Evolutionary conservation across 2,888 invertebrate genomes (phyloP).

Genomic region (Tricholauxania praeusta): DNA sequence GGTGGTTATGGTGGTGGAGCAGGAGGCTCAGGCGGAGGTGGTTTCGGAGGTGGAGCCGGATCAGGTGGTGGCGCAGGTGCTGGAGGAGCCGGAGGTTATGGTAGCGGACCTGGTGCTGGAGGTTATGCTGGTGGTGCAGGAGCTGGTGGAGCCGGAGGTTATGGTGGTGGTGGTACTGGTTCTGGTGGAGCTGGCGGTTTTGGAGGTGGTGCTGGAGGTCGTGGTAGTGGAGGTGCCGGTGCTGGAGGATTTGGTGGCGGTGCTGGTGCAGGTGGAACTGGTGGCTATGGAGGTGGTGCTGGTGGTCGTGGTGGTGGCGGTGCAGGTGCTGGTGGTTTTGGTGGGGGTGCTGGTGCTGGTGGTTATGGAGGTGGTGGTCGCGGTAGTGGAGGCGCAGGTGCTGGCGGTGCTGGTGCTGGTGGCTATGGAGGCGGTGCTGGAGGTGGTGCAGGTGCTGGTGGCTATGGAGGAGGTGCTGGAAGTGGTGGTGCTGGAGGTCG

Average conservation of each 20-base stretch:
- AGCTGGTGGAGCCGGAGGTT: constrained; percentile 45
- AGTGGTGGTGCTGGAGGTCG: constrained; percentile 35
- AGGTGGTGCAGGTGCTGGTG: too few species aligned
- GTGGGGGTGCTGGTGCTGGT: constrained; percentile 41
- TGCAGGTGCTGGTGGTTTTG: constrained; percentile 43
- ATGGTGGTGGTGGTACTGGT: constrained; percentile 42
- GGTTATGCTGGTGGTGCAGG: constrained; percentile 31
- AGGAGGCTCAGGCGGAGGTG: constrained; percentile 37
- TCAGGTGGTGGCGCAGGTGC: constrained; percentile 16
- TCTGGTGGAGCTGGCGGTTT: constrained; percentile 29
- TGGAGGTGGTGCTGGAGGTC: constrained; percentile 45
- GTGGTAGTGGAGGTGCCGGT: neutral
- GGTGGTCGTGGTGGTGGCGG: constrained; percentile 40
- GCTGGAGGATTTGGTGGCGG: constrained; percentile 50
- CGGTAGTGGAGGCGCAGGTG: constrained; percentile 33
- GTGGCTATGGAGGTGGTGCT: constrained; percentile 50
- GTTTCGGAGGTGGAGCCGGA: neutral
- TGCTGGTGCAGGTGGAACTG: constrained; percentile 30
- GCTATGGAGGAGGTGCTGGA: constrained; percentile 37
- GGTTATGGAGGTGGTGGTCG: constrained; percentile 33
- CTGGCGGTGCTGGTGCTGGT: constrained; percentile 41
- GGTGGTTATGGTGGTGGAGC: constrained; percentile 43
- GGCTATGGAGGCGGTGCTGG: constrained; percentile 36
- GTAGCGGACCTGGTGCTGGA: constrained; percentile 29
- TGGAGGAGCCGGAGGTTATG: constrained; percentile 39